These are phyloP conservation scores for Tragelaphus imberbis DNA, from an alignment of 2,113 vertebrate genomes.

Conservation along the genomic window DNA sequence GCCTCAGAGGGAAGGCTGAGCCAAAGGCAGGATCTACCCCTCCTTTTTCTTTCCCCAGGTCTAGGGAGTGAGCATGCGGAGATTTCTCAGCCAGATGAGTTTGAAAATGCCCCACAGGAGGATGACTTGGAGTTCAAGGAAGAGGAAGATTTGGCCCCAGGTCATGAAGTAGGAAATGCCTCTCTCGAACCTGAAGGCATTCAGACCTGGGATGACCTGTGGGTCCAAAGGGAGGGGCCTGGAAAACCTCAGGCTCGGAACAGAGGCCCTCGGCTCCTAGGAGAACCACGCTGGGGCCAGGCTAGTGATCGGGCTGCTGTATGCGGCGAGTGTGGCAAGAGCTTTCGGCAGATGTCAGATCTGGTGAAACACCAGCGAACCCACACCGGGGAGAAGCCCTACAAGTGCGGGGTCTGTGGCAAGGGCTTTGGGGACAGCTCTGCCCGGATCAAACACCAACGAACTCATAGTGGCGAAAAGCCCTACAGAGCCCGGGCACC, in stretches of 20 bases:
- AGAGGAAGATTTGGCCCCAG: conserved; percentile 65
- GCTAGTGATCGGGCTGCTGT: conserved; percentile 57
- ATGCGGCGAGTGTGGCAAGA: conserved; percentile 71
- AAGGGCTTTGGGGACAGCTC: conserved; percentile 75
- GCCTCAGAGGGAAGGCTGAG: not conserved
- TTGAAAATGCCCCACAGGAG: conserved; percentile 53
- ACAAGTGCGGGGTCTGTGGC: conserved; percentile 73
- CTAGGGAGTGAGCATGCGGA: conserved; percentile 40
- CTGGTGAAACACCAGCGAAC: conserved; percentile 74
- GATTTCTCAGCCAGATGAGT: conserved; percentile 8
- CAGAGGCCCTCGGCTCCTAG: conserved; percentile 57
- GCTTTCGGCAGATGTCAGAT: conserved; percentile 72
- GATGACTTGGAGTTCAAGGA: conserved; percentile 78
- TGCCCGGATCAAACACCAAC: conserved; percentile 74
- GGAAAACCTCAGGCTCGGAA: conserved; percentile 61
- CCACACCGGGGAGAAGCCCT: conserved; percentile 72
- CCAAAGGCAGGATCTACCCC: not conserved
- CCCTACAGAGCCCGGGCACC: conserved; percentile 58
- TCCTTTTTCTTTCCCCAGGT: conserved; percentile 44
- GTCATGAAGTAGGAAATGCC: conserved; percentile 46
- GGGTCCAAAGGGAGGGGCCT: conserved; percentile 57
- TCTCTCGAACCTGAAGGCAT: conserved; percentile 68
- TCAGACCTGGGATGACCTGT: conserved; percentile 69
- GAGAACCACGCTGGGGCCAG: conserved; percentile 69
- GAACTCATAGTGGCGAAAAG: conserved; percentile 73